phyloP scores from a whole-genome alignment of 2,888 invertebrate species.

The Cephus pygmeus region DNA sequence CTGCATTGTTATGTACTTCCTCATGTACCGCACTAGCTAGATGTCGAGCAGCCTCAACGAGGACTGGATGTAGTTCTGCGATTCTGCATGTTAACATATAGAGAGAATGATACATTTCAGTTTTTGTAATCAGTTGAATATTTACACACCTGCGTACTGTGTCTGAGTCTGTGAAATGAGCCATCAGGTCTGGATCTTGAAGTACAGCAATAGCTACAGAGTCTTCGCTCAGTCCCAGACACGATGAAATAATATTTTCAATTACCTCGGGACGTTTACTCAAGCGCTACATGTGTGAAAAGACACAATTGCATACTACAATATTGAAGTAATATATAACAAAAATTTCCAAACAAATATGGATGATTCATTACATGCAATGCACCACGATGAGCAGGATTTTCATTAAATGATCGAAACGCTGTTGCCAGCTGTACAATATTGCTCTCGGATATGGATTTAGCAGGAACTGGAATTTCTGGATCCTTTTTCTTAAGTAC shows the following conservation, averaged over 20 bases:
- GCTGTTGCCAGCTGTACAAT: conserved; percentile 73
- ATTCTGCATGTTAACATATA: conserved; percentile 64
- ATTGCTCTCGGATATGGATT: conserved; percentile 70
- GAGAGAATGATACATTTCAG: conserved; percentile 12
- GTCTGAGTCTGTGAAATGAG: conserved; percentile 76
- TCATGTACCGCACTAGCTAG: conserved; percentile 72
- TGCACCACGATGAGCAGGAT: conserved; percentile 74
- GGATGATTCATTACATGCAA: conserved; percentile 70
- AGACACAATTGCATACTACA: background rate
- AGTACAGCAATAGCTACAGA: conserved; percentile 80
- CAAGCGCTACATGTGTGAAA: conserved; percentile 45
- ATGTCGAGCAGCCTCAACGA: conserved; percentile 77
- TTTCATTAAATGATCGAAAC: conserved; percentile 72
- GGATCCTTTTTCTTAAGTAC: conserved; percentile 65
- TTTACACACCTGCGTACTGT: conserved; percentile 70
- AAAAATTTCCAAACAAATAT: conserved; percentile 8
- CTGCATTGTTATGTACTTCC: conserved; percentile 54
- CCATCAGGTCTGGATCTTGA: conserved; percentile 81
- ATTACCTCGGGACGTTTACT: conserved; percentile 68
- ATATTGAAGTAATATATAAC: conserved; percentile 9
- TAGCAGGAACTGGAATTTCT: conserved; percentile 62
- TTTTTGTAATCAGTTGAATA: background rate
- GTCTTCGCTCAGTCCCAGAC: conserved; percentile 77
- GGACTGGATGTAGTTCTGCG: conserved; percentile 75
- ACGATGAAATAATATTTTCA: conserved; percentile 77